Base-by-base conservation (phyloP, 2,888 invertebrate genomes). In the Lycaena phlaeas region DNA sequence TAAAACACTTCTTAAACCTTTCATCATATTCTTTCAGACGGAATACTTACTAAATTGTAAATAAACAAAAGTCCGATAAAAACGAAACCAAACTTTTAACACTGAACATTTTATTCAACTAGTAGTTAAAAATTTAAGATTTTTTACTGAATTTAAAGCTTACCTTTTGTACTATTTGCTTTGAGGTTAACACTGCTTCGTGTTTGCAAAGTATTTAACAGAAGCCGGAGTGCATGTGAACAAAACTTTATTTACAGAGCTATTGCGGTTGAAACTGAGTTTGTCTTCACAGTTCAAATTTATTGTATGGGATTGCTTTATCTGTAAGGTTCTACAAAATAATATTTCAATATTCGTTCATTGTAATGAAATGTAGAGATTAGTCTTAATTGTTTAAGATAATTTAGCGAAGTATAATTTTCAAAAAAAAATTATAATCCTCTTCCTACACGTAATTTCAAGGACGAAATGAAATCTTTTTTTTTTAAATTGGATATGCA, bases 161-260 rank as follows among this genome's bases (percentile, higher is more conserved):
- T 12, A 34, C 34, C 22, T 34, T 36, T 36, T 36, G 15, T 36
- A 36, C 27, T 36, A n/a, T 37, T 37, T 37, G 27, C 27, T 43
- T 37, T 31, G 31, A 30, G 37, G 36, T 37, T 43, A 36, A 26
- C 37, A 27, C 40, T 37, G 34, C 11, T 34, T 14, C 27, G 34
- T 40, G 31, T 31, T 31, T 40, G 40, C 40, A 26, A 40, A 40
- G 31, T 40, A 40, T 40, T 40, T 40, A 31, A 40, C 40, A 31
- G 40, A 22, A 38, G 31, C 40, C 26, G 11, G 25, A 26, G 40
- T 40, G 25, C 40, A 31, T 40, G 40, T 36, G 36, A 36, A 27
- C 29, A 38, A 40, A 40, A 40, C 40, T 40, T 40, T 40, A 31
- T 31, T 40, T 40, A 31, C 31, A 26, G 10, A 26, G 31, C 15